These are phyloP conservation scores for Ariolimax columbianus DNA, from an alignment of 2,888 invertebrate species.

Conservation along the genomic window DNA sequence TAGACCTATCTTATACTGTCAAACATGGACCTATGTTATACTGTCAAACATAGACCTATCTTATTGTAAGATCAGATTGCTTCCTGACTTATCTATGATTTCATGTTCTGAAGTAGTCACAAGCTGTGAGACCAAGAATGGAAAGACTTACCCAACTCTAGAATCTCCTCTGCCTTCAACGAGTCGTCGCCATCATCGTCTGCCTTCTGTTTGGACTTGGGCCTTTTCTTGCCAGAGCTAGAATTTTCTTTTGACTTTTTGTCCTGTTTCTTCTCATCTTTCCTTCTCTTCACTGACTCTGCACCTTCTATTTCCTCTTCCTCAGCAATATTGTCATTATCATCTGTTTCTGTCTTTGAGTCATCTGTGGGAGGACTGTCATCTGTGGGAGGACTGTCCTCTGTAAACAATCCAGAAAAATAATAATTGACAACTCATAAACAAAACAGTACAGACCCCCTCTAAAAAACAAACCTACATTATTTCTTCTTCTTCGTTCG, in stretches of 20 bases:
- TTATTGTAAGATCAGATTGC: too few species aligned
- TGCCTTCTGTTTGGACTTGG: slow-evolving; percentile 47
- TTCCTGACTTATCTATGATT: too few species aligned
- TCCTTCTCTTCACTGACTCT: not conserved
- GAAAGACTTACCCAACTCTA: slow-evolving; percentile 54
- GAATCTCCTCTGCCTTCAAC: slow-evolving; percentile 52
- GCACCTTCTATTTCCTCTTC: slow-evolving; percentile 1
- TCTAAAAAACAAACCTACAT: too few species aligned
- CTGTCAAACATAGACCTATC: too few species aligned
- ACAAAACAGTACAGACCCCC: too few species aligned
- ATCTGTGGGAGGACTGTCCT: not conserved
- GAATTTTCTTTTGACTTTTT: slow-evolving; percentile 21
- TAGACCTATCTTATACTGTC: too few species aligned
- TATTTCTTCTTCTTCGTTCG: too few species aligned
- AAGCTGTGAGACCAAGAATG: too few species aligned
- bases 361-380: not conserved
- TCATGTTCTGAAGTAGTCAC: too few species aligned
- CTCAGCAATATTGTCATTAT: slow-evolving; percentile 36
- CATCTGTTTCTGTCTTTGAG: slow-evolving; percentile 26
- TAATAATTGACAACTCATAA: too few species aligned
- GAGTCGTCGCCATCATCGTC: slow-evolving; percentile 34
- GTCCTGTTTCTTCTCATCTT: slow-evolving; percentile 25
- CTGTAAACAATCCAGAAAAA: not conserved
- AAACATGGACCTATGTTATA: too few species aligned
- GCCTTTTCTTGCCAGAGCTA: slow-evolving; percentile 37